Evolutionary conservation across 2,797 vertebrate species (phyloP).

Genomic region (Tarsius wallacei): DNA sequence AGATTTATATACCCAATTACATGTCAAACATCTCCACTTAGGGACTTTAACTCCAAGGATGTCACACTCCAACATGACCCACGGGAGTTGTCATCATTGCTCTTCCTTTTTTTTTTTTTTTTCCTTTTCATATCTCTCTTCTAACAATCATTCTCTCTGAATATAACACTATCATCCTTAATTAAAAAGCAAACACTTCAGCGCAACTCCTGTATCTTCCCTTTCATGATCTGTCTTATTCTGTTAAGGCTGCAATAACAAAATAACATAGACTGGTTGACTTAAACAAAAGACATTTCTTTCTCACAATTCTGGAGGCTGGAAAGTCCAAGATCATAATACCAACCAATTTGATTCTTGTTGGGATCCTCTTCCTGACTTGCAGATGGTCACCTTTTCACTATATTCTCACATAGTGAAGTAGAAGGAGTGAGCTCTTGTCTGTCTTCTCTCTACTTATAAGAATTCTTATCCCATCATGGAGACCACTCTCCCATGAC

Average conservation of each 20-base stretch:
- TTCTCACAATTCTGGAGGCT: neutral
- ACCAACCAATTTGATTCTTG: neutral
- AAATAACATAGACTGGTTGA: neutral
- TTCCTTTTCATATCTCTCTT: conserved; percentile 13
- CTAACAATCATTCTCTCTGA: neutral
- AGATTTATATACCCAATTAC: neutral
- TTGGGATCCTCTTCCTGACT: neutral
- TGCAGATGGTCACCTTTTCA: neutral
- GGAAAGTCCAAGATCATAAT: neutral
- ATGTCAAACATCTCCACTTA: neutral
- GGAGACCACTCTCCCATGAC: neutral
- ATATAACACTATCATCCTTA: neutral
- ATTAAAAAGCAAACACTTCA: neutral
- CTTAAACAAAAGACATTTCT: neutral
- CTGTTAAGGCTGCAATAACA: neutral
- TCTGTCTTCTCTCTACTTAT: neutral
- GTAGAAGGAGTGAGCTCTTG: neutral
- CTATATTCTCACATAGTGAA: neutral
- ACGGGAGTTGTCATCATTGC: neutral
- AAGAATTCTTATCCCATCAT: neutral
- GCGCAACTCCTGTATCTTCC: neutral
- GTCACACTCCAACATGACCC: neutral
- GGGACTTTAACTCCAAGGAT: neutral
- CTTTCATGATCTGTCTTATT: neutral
- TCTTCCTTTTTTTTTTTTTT: neutral